A percentile compares a stretch with the other conserved stretches of the same genome.
These are phyloP conservation scores for Eclectus roratus DNA, from an alignment of 2,113 vertebrate genomes.

Conservation along the genomic window DNA sequence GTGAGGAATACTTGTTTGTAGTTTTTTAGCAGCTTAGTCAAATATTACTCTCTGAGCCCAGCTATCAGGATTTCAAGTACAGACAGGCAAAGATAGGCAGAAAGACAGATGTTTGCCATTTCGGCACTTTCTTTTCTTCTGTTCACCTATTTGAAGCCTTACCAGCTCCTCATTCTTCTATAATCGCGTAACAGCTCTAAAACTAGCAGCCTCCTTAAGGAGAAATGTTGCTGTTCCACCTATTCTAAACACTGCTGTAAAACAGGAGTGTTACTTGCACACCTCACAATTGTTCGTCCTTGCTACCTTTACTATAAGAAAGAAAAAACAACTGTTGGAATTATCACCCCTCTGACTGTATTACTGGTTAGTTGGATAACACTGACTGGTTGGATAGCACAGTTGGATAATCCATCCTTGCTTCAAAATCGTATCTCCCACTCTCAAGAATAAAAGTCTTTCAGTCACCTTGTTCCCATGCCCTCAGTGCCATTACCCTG, in stretches of 20 bases:
- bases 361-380: not conserved
- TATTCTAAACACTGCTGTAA: not conserved
- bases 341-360: not conserved
- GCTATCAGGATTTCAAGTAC: conserved; percentile 15
- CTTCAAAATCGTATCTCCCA: not conserved
- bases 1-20: not conserved
- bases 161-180: conserved; percentile 2
- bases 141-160: conserved; percentile 6
- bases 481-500: not conserved
- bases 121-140: not conserved
- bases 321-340: not conserved
- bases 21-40: not conserved
- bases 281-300: not conserved
- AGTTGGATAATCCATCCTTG: not conserved
- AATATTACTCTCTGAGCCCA: not conserved
- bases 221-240: not conserved
- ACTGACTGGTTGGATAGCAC: no score
- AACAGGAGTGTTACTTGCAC: not conserved
- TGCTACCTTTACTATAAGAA: not conserved
- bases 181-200: not conserved
- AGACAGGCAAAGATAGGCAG: not conserved
- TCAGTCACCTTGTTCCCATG: accelerated
- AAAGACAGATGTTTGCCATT: conserved; percentile 36
- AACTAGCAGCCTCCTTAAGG: not conserved
- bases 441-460: not conserved